phyloP scores from a whole-genome alignment of 2,888 invertebrate genomes.

The Ptychoptera contaminata region DNA sequence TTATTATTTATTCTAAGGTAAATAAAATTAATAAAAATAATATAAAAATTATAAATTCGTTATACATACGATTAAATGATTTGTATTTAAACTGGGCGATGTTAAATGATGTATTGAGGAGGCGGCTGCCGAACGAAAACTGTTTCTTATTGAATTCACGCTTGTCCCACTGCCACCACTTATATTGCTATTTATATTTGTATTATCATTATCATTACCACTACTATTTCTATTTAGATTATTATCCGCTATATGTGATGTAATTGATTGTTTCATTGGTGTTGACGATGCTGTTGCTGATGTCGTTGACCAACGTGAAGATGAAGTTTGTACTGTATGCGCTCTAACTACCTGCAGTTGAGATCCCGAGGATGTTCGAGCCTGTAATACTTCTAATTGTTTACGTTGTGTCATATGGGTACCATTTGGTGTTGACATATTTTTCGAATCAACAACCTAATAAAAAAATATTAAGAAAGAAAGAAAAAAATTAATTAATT shows the following conservation, averaged over 20 bases:
- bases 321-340: slow-evolving; percentile 30
- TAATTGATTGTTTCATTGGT: slow-evolving; percentile 8
- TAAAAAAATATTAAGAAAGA: slow-evolving; percentile 13
- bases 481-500: slow-evolving; percentile 6
- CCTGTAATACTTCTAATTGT: slow-evolving; percentile 52
- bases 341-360: slow-evolving; percentile 53
- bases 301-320: slow-evolving; percentile 22
- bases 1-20: too few species aligned
- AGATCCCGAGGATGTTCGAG: slow-evolving; percentile 44
- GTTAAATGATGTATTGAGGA: not conserved
- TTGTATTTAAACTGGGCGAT: not conserved
- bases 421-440: slow-evolving; percentile 30
- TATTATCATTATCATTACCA: slow-evolving; percentile 2
- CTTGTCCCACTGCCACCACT: not conserved
- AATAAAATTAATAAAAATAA: not conserved
- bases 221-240: slow-evolving; percentile 1
- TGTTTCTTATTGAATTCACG: not conserved
- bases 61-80: not conserved
- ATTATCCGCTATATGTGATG: not conserved
- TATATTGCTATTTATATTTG: not conserved
- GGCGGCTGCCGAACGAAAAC: not conserved
- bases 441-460: slow-evolving; percentile 32
- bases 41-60: not conserved
- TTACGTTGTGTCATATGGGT: slow-evolving; percentile 30
- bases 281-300: slow-evolving; percentile 9